Percentiles rank a stretch among this genome's conserved stretches.
Evolutionary conservation across 2,888 invertebrate genomes (phyloP).

Genomic region (Amphipyra berbera): DNA sequence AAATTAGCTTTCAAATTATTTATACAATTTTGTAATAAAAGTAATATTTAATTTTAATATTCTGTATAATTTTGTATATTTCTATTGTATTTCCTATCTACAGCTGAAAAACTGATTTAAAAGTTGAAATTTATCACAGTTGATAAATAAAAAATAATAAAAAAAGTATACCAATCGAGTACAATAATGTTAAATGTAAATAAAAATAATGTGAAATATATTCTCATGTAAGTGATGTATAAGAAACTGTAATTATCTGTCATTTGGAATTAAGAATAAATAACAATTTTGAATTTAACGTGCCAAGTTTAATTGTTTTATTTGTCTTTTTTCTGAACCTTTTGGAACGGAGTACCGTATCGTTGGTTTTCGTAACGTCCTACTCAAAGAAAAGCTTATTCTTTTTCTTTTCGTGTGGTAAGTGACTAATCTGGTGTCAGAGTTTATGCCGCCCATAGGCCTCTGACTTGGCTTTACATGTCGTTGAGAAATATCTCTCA

Average conservation of each 20-base stretch:
- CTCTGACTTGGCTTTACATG: no score
- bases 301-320: slow-evolving; percentile 85
- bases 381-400: no score
- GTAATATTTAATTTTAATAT: not conserved
- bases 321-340: slow-evolving; percentile 18
- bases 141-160: slow-evolving; percentile 64
- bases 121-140: slow-evolving; percentile 68
- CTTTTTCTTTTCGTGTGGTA: no score
- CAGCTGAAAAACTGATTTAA: slow-evolving; percentile 53
- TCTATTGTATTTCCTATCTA: slow-evolving; percentile 22
- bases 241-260: slow-evolving; percentile 81
- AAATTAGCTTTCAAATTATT: not conserved
- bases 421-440: no score
- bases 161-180: slow-evolving; percentile 86
- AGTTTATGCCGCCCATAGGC: no score
- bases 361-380: no score
- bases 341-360: not conserved
- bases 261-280: slow-evolving; percentile 83
- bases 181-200: slow-evolving; percentile 87
- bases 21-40: not conserved
- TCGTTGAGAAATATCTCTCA: no score
- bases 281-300: slow-evolving; percentile 87
- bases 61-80: not conserved
- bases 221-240: slow-evolving; percentile 70
- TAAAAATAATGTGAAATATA: slow-evolving; percentile 81